Evolutionary conservation across 2,797 vertebrate species (phyloP), one percentile per base, ranked within the genome.

Genomic region (Arctocebus calabarensis): DNA sequence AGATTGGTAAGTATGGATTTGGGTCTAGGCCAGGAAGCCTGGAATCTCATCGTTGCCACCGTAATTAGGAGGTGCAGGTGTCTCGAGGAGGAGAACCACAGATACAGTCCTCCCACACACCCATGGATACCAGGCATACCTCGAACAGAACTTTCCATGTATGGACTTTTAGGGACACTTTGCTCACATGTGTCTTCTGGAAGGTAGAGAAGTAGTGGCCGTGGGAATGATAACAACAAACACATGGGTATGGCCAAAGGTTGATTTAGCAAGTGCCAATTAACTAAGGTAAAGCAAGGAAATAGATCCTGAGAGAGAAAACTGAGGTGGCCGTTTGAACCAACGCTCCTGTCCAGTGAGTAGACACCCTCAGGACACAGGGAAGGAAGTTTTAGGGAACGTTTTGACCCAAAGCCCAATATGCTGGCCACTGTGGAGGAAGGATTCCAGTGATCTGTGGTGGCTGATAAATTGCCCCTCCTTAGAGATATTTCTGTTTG

Each of bases 11-110:
- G 14, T 89, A 48, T 45, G 23, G 79, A 14, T 79, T 90, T 96
- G 93, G 87, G 82, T 83, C 86, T 37, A 55, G 62, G 84, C 95
- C 92, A 78, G 82, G 43, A 95, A 68, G 61, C 77, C 77, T 40
- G 61, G 82, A 37, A 29, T 94, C 87, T 89, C 8, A 2, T 23
- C 59, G 57, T 70, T 70, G 20, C 45, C 71, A 40, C 45, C 70
- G 52, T 97, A 83, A 92, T 95, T 88, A 94, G 94, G 83, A 62
- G 82, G 43, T 57, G 37, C 88, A 96, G 88, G 95, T 92, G 95
- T 40, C 74, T 88, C n/a, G 66, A 62, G 45, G 88, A 70, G 64
- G 78, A 74, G 14, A 92, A 64, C 34, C 55, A 25, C 48, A 43
- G 59, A 71, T 11, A 19, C 16, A 61, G 84, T n/a, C 84, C 20